phyloP scores from a whole-genome alignment of 2,888 invertebrate species.

The Temnothorax unifasciatus region DNA sequence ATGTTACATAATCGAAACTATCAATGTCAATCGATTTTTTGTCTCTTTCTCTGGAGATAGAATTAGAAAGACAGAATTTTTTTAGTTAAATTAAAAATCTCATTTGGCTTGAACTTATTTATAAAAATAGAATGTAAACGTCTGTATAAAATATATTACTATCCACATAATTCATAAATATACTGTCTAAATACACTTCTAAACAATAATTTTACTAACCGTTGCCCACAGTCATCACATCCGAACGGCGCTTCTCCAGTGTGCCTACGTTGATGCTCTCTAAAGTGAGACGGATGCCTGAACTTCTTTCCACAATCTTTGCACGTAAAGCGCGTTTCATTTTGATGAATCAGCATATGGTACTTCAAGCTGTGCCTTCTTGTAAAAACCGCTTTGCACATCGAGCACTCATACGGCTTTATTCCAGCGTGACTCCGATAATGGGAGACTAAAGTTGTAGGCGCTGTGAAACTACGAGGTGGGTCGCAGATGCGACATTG shows the following conservation, averaged over 20 bases:
- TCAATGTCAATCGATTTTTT: conserved; percentile 44
- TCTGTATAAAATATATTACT: conserved; percentile 15
- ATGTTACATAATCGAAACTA: not conserved
- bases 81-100: not conserved
- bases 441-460: conserved; percentile 88
- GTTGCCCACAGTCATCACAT: conserved; percentile 86
- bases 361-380: conserved; percentile 89
- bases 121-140: not conserved
- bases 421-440: conserved; percentile 89
- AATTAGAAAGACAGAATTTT: not conserved
- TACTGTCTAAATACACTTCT: conserved; percentile 45
- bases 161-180: not conserved
- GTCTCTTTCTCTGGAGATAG: not conserved
- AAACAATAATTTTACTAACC: conserved; percentile 71
- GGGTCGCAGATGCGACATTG: conserved; percentile 88
- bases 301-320: conserved; percentile 88
- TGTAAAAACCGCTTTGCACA: conserved; percentile 88
- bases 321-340: conserved; percentile 88
- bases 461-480: conserved; percentile 88
- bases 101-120: not conserved
- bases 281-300: conserved; percentile 88
- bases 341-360: conserved; percentile 89
- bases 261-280: conserved; percentile 88
- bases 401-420: conserved; percentile 88
- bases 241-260: conserved; percentile 87